Conservation (phyloP, 1,140 invertebrate species). For the Macrosteles quadrilineatus region DNA sequence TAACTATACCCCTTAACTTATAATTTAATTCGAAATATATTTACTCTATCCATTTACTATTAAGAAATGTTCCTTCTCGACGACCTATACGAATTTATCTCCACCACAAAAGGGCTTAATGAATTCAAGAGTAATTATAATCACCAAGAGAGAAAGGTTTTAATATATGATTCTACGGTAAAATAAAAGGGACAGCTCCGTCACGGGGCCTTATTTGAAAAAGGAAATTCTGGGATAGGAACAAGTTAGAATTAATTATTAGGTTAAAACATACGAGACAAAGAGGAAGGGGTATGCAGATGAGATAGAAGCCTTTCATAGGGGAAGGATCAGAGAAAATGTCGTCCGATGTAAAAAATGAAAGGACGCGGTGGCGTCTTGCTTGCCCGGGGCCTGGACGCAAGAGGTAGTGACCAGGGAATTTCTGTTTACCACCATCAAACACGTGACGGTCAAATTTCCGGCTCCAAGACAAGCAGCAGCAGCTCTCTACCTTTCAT, state of each 20-base stretch:
- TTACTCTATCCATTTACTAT: too few species aligned
- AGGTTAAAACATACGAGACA: constrained; percentile 22
- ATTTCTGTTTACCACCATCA: constrained; percentile 33
- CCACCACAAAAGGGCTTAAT: too few species aligned
- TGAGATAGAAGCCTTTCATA: neutral
- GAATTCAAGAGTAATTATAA: constrained; percentile 6
- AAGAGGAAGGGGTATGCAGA: constrained; percentile 19
- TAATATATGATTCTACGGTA: constrained; percentile 10
- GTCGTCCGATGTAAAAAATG: constrained; percentile 16
- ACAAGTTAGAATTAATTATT: constrained; percentile 21
- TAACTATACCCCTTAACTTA: too few species aligned
- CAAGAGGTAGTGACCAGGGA: constrained; percentile 20
- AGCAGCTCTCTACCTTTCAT: constrained; percentile 26
- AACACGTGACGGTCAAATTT: constrained; percentile 36
- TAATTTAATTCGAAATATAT: too few species aligned
- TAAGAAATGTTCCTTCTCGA: too few species aligned
- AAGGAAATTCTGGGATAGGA: constrained; percentile 18
- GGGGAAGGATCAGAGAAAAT: constrained; percentile 15
- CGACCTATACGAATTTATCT: too few species aligned
- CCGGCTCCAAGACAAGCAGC: constrained; percentile 33
- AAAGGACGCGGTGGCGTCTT: constrained; percentile 10
- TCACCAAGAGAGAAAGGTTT: neutral
- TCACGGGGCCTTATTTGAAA: constrained; percentile 24
- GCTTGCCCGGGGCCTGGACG: constrained; percentile 1
- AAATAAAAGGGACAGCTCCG: constrained; percentile 18